These are phyloP conservation scores for Rhynchopsitta pachyrhyncha DNA, from an alignment of 2,113 vertebrate genomes.

Conservation along the genomic window DNA sequence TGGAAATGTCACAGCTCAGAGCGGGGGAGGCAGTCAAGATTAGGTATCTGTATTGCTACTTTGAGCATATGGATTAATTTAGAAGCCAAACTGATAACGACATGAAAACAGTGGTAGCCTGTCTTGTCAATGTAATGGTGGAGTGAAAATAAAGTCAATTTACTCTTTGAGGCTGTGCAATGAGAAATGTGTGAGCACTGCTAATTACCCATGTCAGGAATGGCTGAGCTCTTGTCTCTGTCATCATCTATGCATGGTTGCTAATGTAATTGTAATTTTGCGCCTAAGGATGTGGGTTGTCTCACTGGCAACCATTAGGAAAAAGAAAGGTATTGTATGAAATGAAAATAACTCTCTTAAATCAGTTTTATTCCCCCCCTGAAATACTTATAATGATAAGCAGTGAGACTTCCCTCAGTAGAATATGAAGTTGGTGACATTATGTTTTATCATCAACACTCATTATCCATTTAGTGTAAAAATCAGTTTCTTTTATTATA, in stretches of 20 bases:
- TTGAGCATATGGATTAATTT: background rate
- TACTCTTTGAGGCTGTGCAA: background rate
- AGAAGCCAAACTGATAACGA: background rate
- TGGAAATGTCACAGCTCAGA: constrained; percentile 15
- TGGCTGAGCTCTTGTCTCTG: background rate
- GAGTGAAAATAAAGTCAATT: background rate
- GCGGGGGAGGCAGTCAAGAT: background rate
- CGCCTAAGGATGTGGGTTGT: background rate
- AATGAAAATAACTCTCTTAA: background rate
- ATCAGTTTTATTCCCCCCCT: background rate
- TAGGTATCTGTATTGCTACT: background rate
- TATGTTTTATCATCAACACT: background rate
- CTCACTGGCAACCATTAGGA: background rate
- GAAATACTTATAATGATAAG: background rate
- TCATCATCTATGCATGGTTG: background rate
- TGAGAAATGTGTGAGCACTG: background rate
- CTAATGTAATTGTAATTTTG: background rate
- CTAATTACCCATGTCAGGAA: background rate
- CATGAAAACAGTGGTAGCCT: background rate
- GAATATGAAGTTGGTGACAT: background rate
- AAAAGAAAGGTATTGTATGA: background rate
- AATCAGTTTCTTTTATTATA: background rate
- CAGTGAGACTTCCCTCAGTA: background rate
- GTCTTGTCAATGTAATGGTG: background rate
- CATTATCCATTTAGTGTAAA: background rate